phyloP scores from a whole-genome alignment of 2,888 invertebrate genomes.

The Conus canariensis region DNA sequence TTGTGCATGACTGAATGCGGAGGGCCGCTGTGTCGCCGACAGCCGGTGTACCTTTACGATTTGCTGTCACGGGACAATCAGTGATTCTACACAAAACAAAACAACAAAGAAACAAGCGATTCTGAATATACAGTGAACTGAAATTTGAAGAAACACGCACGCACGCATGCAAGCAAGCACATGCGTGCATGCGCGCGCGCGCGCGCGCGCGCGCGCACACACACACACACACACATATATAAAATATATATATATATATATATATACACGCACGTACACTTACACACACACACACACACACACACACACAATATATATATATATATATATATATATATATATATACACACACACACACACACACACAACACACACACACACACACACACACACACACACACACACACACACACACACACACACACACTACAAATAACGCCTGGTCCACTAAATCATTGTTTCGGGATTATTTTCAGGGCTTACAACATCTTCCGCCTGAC shows the following conservation, averaged over 20 bases:
- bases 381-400: background rate
- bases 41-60: too few relatives aligned
- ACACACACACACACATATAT: background rate
- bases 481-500: slow-evolving; percentile 60
- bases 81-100: too few relatives aligned
- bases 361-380: background rate
- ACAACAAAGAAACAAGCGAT: too few relatives aligned
- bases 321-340: background rate
- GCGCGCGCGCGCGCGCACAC: background rate
- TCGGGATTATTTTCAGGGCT: slow-evolving; percentile 47
- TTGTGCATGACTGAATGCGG: too few relatives aligned
- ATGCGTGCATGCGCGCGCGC: background rate
- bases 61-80: too few relatives aligned
- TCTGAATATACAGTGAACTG: too few relatives aligned
- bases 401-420: background rate
- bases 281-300: background rate
- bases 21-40: too few relatives aligned
- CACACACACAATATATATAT: background rate
- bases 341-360: background rate
- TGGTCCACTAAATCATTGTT: too few relatives aligned
- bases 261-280: background rate
- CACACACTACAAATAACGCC: background rate
- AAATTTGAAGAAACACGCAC: background rate
- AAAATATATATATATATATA: background rate
- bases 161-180: background rate